phyloP scores from a whole-genome alignment of 1,140 invertebrate species.

The Drosophila ercepeae region DNA sequence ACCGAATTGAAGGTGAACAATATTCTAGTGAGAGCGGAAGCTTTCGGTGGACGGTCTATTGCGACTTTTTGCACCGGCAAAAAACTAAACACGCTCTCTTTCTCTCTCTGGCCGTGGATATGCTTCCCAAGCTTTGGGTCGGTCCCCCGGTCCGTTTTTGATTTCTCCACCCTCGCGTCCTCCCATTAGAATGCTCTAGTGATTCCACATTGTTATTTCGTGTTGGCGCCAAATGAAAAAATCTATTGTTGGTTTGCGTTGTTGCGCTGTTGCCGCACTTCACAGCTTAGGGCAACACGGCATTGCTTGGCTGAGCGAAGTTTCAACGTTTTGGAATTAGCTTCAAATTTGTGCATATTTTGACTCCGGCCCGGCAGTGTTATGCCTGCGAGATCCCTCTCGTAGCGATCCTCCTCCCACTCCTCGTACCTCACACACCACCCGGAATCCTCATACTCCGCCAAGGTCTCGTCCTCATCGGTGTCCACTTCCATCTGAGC shows the following conservation, averaged over 20 bases:
- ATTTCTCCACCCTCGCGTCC: conserved; percentile 20
- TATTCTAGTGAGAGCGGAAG: conserved; percentile 29
- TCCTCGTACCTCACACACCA: neutral
- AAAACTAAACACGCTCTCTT: conserved; percentile 66
- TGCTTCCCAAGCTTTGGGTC: too few relatives aligned
- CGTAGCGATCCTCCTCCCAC: neutral
- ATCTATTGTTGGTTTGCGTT: conserved; percentile 39
- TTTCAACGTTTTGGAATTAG: neutral
- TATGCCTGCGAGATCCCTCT: neutral
- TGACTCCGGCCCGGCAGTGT: neutral
- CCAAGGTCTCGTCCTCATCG: neutral
- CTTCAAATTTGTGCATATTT: neutral
- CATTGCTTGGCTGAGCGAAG: conserved; percentile 1
- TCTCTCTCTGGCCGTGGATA: neutral
- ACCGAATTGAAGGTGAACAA: conserved; percentile 3
- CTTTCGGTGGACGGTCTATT: conserved; percentile 57
- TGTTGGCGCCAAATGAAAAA: conserved; percentile 67
- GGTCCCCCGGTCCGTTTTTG: neutral
- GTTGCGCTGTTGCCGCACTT: conserved; percentile 65
- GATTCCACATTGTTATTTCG: conserved; percentile 52
- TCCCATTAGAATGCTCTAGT: conserved; percentile 12
- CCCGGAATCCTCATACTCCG: neutral
- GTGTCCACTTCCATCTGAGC: conserved; percentile 5
- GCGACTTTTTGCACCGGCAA: conserved; percentile 63
- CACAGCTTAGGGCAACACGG: conserved; percentile 21